These are phyloP conservation scores for Falco peregrinus DNA, from an alignment of 2,797 vertebrate genomes.

Conservation along the genomic window DNA sequence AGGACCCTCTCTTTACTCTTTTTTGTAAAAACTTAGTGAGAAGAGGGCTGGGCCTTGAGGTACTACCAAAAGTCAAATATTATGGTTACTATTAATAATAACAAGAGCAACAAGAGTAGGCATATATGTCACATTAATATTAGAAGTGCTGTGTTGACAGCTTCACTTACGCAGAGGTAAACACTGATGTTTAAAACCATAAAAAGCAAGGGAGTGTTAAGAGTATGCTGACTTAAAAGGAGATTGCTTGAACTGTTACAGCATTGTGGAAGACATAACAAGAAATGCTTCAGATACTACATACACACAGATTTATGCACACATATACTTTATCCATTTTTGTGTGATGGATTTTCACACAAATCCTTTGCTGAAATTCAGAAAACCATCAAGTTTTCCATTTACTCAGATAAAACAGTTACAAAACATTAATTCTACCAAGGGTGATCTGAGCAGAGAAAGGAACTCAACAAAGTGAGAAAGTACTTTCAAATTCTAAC, in stretches of 20 bases:
- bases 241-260: background rate
- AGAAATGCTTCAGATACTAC: constrained; percentile 5
- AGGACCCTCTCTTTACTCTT: background rate
- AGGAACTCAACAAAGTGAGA: constrained; percentile 29
- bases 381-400: constrained; percentile 8
- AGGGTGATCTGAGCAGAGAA: constrained; percentile 33
- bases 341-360: background rate
- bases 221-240: background rate
- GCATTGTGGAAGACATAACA: background rate
- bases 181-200: constrained; percentile 26
- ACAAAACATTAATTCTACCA: constrained; percentile 13
- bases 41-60: background rate
- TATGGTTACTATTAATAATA: constrained; percentile 30
- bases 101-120: constrained; percentile 14
- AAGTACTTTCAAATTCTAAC: constrained; percentile 48
- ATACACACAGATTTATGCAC: background rate
- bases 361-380: background rate
- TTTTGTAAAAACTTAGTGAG: background rate
- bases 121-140: constrained; percentile 1
- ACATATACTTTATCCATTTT: background rate
- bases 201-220: constrained; percentile 28
- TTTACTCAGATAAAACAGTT: constrained; percentile 25
- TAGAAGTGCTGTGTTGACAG: background rate
- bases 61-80: constrained; percentile 32
- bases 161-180: constrained; percentile 31